Percentiles rank a stretch among this genome's conserved stretches.
These are phyloP conservation scores for Heliconius eleuchia DNA, from an alignment of 1,140 invertebrate genomes.

Conservation along the genomic window DNA sequence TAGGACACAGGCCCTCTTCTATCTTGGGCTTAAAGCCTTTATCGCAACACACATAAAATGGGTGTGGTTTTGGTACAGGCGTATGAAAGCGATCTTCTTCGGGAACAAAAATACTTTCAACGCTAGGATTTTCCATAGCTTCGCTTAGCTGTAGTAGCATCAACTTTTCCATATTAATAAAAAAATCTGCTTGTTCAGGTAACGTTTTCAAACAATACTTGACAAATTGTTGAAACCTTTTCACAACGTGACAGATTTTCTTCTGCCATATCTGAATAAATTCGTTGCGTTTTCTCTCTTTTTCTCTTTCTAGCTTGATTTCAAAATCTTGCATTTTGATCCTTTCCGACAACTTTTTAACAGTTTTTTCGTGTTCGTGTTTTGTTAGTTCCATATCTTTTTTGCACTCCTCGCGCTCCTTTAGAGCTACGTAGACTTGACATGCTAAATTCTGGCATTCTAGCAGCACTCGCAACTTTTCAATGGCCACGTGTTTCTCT, in stretches of 20 bases:
- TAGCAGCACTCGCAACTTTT: slow-evolving; percentile 57
- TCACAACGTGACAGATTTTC: slow-evolving; percentile 68
- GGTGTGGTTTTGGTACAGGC: slow-evolving; percentile 56
- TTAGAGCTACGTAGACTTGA: slow-evolving; percentile 69
- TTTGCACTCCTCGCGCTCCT: slow-evolving; percentile 61
- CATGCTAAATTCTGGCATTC: slow-evolving; percentile 70
- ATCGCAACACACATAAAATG: slow-evolving; percentile 66
- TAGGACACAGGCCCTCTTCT: slow-evolving; percentile 59
- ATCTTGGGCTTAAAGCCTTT: slow-evolving; percentile 56
- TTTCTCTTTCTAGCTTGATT: slow-evolving; percentile 55
- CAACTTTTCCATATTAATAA: slow-evolving; percentile 70
- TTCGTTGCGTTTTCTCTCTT: slow-evolving; percentile 53
- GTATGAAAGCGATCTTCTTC: slow-evolving; percentile 48
- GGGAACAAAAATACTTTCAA: slow-evolving; percentile 58
- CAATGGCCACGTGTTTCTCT: slow-evolving; percentile 65
- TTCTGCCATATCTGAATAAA: slow-evolving; percentile 63
- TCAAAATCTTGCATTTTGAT: slow-evolving; percentile 58
- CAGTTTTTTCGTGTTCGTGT: slow-evolving; percentile 57
- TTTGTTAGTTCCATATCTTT: slow-evolving; percentile 52
- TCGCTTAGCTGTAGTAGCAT: slow-evolving; percentile 68
- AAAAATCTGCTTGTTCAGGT: slow-evolving; percentile 70
- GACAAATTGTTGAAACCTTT: slow-evolving; percentile 70
- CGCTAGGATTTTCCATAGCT: slow-evolving; percentile 53
- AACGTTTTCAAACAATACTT: slow-evolving; percentile 59
- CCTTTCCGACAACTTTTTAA: slow-evolving; percentile 50